A percentile compares a stretch with the other conserved stretches of the same genome.
Conservation (phyloP, 2,797 vertebrate species). For the Carcharodon carcharias region DNA sequence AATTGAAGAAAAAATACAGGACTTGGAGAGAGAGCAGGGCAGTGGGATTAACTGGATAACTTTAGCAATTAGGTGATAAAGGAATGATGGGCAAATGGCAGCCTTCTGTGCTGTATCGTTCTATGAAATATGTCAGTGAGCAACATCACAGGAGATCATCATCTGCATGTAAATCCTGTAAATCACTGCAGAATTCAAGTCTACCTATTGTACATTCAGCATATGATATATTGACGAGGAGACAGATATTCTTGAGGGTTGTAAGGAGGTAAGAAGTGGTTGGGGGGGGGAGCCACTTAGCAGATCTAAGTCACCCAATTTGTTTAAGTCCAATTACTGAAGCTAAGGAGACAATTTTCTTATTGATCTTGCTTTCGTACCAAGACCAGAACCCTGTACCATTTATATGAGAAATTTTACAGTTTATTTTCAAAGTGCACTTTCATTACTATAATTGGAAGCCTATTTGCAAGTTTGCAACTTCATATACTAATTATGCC, state of each 20-base stretch:
- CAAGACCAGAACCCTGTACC: too few relatives aligned
- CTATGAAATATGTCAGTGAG: background rate
- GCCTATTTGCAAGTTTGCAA: background rate
- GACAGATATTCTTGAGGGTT: background rate
- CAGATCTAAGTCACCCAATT: background rate
- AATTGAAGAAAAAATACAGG: too few relatives aligned
- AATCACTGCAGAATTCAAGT: background rate
- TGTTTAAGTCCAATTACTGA: too few relatives aligned
- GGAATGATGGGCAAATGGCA: too few relatives aligned
- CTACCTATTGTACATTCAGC: too few relatives aligned
- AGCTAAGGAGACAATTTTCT: too few relatives aligned
- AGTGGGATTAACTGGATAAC: too few relatives aligned
- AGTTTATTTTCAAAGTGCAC: background rate
- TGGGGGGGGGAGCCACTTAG: background rate
- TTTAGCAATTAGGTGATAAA: too few relatives aligned
- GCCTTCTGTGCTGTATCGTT: too few relatives aligned
- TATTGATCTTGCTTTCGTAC: too few relatives aligned
- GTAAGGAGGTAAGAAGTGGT: background rate
- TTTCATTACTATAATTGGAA: background rate
- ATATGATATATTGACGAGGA: background rate
- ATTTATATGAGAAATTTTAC: too few relatives aligned
- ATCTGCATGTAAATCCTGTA: background rate
- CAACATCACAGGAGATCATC: background rate
- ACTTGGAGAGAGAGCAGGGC: too few relatives aligned
- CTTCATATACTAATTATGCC: background rate